These are phyloP conservation scores for Tylochromis polylepis DNA, from an alignment of 2,113 vertebrate genomes.

Conservation along the genomic window DNA sequence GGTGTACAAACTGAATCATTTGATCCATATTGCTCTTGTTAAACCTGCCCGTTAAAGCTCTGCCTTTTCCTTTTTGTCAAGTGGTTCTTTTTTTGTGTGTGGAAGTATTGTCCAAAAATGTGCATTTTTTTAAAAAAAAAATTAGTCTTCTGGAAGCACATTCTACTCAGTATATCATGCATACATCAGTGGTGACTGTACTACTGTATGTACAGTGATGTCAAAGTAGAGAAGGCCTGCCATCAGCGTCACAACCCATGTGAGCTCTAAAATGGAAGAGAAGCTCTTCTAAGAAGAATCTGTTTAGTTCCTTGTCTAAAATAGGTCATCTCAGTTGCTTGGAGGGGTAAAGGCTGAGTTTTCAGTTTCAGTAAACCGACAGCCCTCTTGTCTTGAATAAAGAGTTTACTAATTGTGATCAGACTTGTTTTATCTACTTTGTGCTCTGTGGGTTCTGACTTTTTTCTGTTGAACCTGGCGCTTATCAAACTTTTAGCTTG, in stretches of 20 bases:
- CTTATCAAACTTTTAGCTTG: not conserved
- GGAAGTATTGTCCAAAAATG: not conserved
- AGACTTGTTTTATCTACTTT: not conserved
- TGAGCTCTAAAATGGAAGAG: conserved; percentile 22
- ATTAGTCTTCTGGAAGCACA: not conserved
- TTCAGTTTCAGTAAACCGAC: not conserved
- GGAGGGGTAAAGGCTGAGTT: conserved; percentile 24
- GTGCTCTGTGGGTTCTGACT: conserved; percentile 21
- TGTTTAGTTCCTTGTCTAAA: not conserved
- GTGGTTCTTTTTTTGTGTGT: not conserved
- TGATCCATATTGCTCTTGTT: conserved; percentile 6
- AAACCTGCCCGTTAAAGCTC: not conserved
- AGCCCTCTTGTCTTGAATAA: not conserved
- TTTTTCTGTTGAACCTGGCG: not conserved
- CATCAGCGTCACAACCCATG: conserved; percentile 39
- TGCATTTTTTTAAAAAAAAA: not conserved
- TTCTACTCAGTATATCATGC: not conserved
- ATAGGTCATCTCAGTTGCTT: not conserved
- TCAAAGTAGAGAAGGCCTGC: conserved; percentile 33
- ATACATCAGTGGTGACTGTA: not conserved
- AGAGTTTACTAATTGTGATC: not conserved
- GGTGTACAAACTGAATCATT: conserved; percentile 11
- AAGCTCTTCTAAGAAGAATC: conserved; percentile 17
- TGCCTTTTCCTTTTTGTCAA: not conserved
- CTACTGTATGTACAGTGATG: conserved; percentile 5